phyloP scores from a whole-genome alignment of 2,113 vertebrate genomes.

The Pituophis catenifer region DNA sequence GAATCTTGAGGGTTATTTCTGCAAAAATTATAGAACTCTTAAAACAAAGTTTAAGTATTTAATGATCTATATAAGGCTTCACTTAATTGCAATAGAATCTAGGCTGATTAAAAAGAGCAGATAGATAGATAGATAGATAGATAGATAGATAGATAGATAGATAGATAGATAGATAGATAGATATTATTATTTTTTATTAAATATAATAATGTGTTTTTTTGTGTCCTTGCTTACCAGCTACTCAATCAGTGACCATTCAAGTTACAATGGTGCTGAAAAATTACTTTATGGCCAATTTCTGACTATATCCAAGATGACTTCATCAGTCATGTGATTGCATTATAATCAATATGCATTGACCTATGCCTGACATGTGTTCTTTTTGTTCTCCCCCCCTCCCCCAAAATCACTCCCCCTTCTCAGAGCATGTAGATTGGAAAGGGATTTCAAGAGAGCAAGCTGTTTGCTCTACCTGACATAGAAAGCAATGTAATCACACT shows the following conservation, averaged over 20 bases:
- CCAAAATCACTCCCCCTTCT: not conserved
- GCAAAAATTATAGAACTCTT: constrained; percentile 73
- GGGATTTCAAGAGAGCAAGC: not conserved
- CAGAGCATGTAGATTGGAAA: not conserved
- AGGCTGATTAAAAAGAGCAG: constrained; percentile 40
- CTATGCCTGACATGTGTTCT: not conserved
- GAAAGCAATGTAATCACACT: not conserved
- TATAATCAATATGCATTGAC: not conserved
- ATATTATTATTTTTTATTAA: not conserved
- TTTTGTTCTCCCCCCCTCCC: not conserved
- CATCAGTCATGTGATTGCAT: not conserved
- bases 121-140: not conserved
- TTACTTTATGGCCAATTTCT: not conserved
- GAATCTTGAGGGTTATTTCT: constrained; percentile 15
- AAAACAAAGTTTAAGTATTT: constrained; percentile 84
- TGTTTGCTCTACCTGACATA: not conserved
- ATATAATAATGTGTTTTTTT: not conserved
- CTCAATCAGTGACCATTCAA: not conserved
- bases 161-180: too few species aligned
- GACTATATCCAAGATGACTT: not conserved
- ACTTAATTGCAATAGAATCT: constrained; percentile 41
- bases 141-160: too few species aligned
- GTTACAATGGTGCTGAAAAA: not conserved
- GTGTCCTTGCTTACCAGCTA: not conserved
- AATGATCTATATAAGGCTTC: constrained; percentile 44